Percentiles rank a stretch among this genome's conserved stretches.
phyloP scores from a whole-genome alignment of 2,888 invertebrate genomes.

The Cryptus viduatorius region DNA sequence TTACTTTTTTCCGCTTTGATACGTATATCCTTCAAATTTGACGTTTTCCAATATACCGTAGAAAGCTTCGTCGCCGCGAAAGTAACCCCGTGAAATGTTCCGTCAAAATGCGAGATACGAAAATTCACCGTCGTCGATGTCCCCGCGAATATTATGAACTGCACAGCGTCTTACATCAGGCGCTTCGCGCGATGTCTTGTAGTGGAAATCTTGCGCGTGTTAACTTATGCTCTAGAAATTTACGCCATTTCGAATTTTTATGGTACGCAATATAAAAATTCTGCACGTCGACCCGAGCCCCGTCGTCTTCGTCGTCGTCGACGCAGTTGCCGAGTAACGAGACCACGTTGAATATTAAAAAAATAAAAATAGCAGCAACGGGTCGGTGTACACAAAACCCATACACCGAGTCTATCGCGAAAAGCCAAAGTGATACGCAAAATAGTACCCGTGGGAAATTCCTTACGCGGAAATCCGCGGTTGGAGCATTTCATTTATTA shows the following conservation, averaged over 20 bases:
- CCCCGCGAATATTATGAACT: neutral
- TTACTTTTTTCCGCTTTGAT: neutral
- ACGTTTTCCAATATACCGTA: neutral
- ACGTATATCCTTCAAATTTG: neutral
- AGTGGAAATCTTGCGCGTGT: neutral
- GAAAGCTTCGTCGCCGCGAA: neutral
- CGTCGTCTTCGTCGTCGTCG: slow-evolving; percentile 12
- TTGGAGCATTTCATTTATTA: neutral
- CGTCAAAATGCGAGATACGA: neutral
- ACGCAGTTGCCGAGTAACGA: slow-evolving; percentile 12
- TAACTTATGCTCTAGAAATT: slow-evolving; percentile 21
- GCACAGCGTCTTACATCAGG: neutral
- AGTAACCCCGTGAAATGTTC: neutral
- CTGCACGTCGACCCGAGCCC: neutral
- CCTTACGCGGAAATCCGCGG: neutral
- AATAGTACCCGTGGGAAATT: slow-evolving; percentile 2
- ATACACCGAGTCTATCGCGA: neutral
- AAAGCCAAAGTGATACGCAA: neutral
- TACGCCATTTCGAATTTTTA: slow-evolving; percentile 34
- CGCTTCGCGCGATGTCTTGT: neutral
- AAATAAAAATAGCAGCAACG: neutral
- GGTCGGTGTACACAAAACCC: neutral
- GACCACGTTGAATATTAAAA: neutral
- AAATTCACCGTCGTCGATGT: neutral
- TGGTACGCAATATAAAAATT: slow-evolving; percentile 2